Conservation (phyloP, 1,140 invertebrate genomes). For the Zaprionus lachaisei region DNA sequence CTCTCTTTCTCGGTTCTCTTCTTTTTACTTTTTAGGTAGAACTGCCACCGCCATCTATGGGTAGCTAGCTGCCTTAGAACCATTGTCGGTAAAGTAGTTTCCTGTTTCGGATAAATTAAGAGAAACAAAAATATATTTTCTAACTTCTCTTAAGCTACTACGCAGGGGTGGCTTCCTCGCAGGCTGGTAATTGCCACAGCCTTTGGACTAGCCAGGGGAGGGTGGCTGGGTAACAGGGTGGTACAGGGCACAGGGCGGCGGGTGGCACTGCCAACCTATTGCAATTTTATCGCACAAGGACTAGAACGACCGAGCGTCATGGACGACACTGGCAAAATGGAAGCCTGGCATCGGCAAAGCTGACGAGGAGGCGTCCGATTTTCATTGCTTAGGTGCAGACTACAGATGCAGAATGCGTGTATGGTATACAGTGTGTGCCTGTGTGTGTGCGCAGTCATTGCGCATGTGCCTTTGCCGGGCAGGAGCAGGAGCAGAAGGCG, state of each 20-base stretch:
- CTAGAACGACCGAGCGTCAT: constrained; percentile 71
- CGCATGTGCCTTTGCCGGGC: constrained; percentile 51
- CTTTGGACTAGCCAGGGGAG: constrained; percentile 4
- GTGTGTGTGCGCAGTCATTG: constrained; percentile 30
- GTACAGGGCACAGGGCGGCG: not conserved
- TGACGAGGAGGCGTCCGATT: constrained; percentile 41
- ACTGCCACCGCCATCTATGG: constrained; percentile 65
- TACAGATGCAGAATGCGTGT: constrained; percentile 42
- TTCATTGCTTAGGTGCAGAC: constrained; percentile 59
- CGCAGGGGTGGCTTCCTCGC: constrained; percentile 18
- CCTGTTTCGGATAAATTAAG: constrained; percentile 67
- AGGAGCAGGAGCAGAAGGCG: constrained; percentile 4
- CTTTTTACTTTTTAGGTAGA: constrained; percentile 5
- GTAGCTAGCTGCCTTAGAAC: constrained; percentile 33
- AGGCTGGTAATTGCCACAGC: constrained; percentile 17
- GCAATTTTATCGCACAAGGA: constrained; percentile 22
- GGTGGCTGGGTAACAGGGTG: not conserved
- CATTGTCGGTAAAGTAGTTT: constrained; percentile 60
- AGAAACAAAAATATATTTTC: constrained; percentile 51
- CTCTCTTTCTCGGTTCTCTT: not conserved
- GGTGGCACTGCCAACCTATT: constrained; percentile 53
- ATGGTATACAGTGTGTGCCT: constrained; percentile 34
- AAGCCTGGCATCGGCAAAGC: constrained; percentile 59
- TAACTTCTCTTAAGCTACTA: constrained; percentile 54
- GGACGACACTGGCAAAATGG: constrained; percentile 74